phyloP scores from a whole-genome alignment of 2,888 invertebrate species.

The Acheta domesticus region DNA sequence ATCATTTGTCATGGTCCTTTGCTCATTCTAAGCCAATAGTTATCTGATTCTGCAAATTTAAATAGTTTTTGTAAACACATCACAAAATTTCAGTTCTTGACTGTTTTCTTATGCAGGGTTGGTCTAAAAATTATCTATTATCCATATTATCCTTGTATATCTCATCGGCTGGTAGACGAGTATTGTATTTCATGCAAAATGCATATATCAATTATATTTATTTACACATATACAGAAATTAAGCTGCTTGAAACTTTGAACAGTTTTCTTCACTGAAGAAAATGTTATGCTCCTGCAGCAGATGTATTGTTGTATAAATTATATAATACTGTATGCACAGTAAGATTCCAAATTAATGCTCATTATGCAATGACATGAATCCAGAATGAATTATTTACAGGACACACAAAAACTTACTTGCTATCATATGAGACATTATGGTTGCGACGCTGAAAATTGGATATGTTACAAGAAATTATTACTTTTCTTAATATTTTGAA shows the following conservation, averaged over 20 bases:
- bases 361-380: conserved; percentile 1
- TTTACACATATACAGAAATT: conserved; percentile 1
- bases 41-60: neutral
- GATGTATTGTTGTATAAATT: neutral
- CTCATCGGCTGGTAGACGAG: neutral
- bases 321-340: conserved; percentile 9
- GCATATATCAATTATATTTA: neutral
- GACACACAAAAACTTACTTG: neutral
- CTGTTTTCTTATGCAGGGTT: neutral
- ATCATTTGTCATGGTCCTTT: neutral
- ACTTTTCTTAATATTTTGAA: neutral
- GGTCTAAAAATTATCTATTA: neutral
- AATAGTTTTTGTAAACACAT: neutral
- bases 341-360: neutral
- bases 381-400: neutral
- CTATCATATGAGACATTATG: conserved; percentile 18
- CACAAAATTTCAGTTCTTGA: conserved; percentile 2
- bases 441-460: neutral
- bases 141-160: neutral
- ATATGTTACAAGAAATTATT: conserved; percentile 1
- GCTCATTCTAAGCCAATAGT: neutral
- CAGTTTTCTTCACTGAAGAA: neutral
- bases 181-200: neutral
- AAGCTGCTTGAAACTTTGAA: neutral
- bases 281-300: neutral